Conservation (phyloP, 2,888 invertebrate genomes). For the Listrodromus nycthemerus region DNA sequence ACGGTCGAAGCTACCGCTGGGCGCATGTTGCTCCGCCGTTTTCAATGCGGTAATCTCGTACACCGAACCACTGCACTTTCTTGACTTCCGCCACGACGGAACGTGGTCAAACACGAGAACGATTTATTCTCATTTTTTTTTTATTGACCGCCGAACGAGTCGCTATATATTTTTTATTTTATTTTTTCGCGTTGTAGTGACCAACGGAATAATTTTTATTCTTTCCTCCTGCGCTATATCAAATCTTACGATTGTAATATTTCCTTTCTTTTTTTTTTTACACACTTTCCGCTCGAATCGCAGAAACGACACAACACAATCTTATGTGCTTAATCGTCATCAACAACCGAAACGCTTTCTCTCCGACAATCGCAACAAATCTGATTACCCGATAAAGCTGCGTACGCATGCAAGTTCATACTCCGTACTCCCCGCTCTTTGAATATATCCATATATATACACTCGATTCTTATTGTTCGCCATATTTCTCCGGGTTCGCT, state of each 20-base stretch:
- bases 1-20: conserved; percentile 23
- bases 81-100: neutral
- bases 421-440: neutral
- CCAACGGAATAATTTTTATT: too few species aligned
- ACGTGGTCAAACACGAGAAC: neutral
- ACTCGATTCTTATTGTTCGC: conserved; percentile 7
- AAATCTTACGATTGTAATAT: too few species aligned
- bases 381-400: too few species aligned
- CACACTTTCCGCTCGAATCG: too few species aligned
- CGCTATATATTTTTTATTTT: too few species aligned
- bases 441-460: neutral
- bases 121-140: conserved; percentile 3
- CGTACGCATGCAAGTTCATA: neutral
- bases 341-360: too few species aligned
- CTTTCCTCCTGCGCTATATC: too few species aligned
- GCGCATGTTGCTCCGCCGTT: conserved; percentile 3
- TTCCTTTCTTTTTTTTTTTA: too few species aligned
- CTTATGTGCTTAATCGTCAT: too few species aligned
- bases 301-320: too few species aligned
- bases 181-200: too few species aligned
- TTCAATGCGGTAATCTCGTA: conserved; percentile 16
- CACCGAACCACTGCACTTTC: neutral
- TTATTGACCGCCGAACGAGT: neutral
- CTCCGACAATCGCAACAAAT: too few species aligned
- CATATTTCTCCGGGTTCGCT: conserved; percentile 9